A percentile compares a stretch with the other conserved stretches of the same genome.
These are phyloP conservation scores for Phalacrocorax pelagicus DNA, from an alignment of 2,113 vertebrate genomes.

Conservation along the genomic window DNA sequence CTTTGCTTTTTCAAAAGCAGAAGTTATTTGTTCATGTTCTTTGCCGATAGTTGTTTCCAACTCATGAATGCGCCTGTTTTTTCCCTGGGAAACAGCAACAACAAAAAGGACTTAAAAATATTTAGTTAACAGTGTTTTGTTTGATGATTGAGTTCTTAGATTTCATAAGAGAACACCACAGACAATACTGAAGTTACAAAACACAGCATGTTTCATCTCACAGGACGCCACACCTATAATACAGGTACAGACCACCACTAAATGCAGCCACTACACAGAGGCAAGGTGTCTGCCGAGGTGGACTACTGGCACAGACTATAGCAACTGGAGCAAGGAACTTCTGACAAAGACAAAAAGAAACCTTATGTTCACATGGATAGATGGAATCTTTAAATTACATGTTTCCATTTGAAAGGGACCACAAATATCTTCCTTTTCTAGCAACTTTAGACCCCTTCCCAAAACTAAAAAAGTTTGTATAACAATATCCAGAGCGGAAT, in stretches of 20 bases:
- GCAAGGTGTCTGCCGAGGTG: not conserved
- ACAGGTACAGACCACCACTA: not conserved
- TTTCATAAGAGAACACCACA: not conserved
- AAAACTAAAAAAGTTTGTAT: not conserved
- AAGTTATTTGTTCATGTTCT: conserved; percentile 80
- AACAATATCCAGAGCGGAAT: not conserved
- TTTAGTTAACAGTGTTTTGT: not conserved
- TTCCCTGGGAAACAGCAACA: conserved; percentile 73
- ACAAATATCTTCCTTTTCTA: not conserved
- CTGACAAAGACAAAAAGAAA: not conserved
- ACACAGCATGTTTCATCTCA: not conserved
- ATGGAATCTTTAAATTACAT: not conserved
- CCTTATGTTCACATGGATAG: not conserved
- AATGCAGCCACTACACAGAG: not conserved
- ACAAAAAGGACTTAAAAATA: not conserved
- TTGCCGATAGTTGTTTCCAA: conserved; percentile 80
- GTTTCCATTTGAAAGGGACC: not conserved
- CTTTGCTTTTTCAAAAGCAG: conserved; percentile 82
- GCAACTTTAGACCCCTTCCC: not conserved
- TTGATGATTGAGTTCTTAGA: not conserved
- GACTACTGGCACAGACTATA: not conserved
- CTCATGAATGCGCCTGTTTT: conserved; percentile 76
- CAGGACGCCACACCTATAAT: not conserved
- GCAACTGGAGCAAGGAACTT: not conserved
- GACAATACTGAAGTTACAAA: not conserved